Percentiles rank a stretch among this genome's conserved stretches.
Evolutionary conservation across 2,113 vertebrate genomes (phyloP).

Genomic region (Sander lucioperca): DNA sequence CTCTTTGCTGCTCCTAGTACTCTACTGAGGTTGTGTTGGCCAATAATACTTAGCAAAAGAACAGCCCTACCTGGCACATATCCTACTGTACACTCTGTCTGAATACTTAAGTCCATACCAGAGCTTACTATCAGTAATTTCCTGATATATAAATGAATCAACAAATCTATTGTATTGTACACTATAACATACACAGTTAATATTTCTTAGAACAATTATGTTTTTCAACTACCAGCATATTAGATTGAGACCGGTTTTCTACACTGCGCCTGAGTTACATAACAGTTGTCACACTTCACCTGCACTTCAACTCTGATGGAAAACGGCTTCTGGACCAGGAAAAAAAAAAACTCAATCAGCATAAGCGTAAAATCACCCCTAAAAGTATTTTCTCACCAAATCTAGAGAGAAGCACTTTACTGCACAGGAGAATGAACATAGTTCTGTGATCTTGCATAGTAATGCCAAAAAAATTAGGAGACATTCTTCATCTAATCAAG

Average conservation of each 20-base stretch:
- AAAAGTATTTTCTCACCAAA: not conserved
- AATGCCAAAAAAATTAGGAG: not conserved
- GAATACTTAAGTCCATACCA: not conserved
- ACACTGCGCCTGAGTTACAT: not conserved
- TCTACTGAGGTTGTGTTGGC: not conserved
- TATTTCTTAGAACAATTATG: not conserved
- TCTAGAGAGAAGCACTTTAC: not conserved
- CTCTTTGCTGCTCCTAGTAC: not conserved
- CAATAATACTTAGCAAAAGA: constrained; percentile 1
- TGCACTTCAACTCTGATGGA: not conserved
- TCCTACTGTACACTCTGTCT: not conserved
- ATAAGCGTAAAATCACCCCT: not conserved
- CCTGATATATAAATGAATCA: not conserved
- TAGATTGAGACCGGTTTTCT: not conserved
- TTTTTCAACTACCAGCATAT: too few relatives aligned
- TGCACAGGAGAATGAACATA: not conserved
- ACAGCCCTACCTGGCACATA: not conserved
- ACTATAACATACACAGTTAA: not conserved
- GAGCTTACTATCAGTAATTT: not conserved
- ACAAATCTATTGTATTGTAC: not conserved
- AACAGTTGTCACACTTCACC: not conserved
- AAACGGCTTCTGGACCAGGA: not conserved
- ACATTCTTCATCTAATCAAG: not conserved
- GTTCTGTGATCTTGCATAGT: not conserved
- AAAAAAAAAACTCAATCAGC: constrained; percentile 2